Conservation (phyloP, 37 sponge, comb jelly and placozoan genomes). For the Spongilla lacustris region DNA sequence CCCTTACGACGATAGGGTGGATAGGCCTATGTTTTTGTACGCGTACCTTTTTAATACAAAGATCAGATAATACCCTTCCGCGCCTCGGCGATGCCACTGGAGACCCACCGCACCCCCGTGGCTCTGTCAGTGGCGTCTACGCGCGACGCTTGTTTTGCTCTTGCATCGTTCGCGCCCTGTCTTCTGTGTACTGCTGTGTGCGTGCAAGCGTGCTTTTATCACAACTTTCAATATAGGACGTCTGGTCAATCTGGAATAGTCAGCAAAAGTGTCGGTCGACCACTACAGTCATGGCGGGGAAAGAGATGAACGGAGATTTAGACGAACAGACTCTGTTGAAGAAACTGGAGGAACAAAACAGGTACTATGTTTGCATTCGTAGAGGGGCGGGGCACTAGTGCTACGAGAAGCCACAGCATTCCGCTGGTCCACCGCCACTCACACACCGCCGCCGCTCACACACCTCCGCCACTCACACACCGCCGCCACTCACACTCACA, state of each 20-base stretch:
- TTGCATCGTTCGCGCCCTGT: not conserved
- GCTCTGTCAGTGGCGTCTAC: too few relatives aligned
- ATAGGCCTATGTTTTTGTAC: too few relatives aligned
- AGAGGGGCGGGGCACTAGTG: not conserved
- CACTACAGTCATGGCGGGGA: not conserved
- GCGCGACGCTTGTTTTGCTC: not conserved
- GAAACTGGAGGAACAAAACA: conserved; percentile 75
- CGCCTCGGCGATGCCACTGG: too few relatives aligned
- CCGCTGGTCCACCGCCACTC: not conserved
- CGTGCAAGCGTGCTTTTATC: not conserved
- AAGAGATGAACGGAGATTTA: not conserved
- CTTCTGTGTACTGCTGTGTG: not conserved
- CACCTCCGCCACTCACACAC: too few relatives aligned
- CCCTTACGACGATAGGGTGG: too few relatives aligned
- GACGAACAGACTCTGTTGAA: conserved; percentile 42
- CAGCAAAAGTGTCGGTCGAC: not conserved
- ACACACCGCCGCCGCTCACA: too few relatives aligned
- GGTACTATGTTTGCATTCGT: conserved; percentile 30
- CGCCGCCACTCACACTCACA: too few relatives aligned
- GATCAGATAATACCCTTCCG: too few relatives aligned
- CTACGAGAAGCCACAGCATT: not conserved
- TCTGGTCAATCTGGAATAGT: not conserved
- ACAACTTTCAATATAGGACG: not conserved
- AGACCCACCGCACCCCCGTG: too few relatives aligned
- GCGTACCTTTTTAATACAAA: too few relatives aligned